Base-by-base conservation (phyloP, 2,113 vertebrate genomes). In the Potamarius usumacintae region DNA sequence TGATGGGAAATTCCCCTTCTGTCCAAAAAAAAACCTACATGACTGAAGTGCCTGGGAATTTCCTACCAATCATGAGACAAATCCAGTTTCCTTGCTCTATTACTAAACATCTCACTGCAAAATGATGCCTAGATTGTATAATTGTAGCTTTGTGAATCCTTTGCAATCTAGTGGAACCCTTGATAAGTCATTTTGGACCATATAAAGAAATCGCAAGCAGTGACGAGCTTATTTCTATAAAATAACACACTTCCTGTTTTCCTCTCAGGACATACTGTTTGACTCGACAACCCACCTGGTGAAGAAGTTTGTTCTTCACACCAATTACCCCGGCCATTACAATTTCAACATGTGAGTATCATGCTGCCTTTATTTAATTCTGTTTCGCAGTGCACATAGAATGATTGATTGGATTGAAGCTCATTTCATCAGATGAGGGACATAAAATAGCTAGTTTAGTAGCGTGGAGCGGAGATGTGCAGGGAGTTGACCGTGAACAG, bases 271-370 rank as follows among this genome's bases (percentile, higher is more conserved):
- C 87, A 97, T 99, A 95, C 96, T 99, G 86, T 99, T 99, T 93
- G 98, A 99, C 91, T 98, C 98, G 14, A 97, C 97, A 85, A 97
- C 97, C 91, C 97, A 99, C 93, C 96, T 97, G 93, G 98, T 98
- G 85, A 99, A 99, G 96, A 99, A 99, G 94, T 99, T 99, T 95
- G 98, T 99, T 90, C 96, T 99, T 78, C 98, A 99, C 71, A 99
- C 98, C 89, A 99, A 99, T 94, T 99, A 94, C 83, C 98, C 98
- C 14, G 98, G 98, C 90, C 98, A 99, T 97, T 99, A 99, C 94
- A 99, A 99, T 94, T 99, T 99, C 85, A 99, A 99, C 91, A 99
- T 99, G 98, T 99, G 93, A 98, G 96, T 96, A 81, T 82, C 11
- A 6, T 71, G 48, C 74, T 52, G 25, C 20, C 55, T 85, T 20